Conservation (phyloP, 2,888 invertebrate species). For the Boloria selene region DNA sequence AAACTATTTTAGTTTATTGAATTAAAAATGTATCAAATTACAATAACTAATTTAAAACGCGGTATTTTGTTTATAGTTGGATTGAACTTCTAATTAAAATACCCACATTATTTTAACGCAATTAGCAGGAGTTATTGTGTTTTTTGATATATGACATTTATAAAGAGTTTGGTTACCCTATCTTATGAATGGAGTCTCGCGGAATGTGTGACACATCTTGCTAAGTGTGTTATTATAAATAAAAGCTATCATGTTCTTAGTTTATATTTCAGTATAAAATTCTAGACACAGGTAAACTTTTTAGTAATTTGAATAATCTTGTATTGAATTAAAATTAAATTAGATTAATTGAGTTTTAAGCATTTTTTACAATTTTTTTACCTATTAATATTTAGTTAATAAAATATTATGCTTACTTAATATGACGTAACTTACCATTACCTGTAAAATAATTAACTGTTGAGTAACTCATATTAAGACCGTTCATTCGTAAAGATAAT, state of each 20-base stretch:
- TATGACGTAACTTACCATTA: background rate
- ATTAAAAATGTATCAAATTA: too few species aligned
- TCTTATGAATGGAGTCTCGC: constrained; percentile 1
- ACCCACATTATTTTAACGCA: too few species aligned
- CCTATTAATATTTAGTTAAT: too few species aligned
- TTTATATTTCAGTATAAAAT: background rate
- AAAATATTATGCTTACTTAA: too few species aligned
- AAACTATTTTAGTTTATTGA: too few species aligned
- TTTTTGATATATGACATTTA: too few species aligned
- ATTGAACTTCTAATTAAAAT: too few species aligned
- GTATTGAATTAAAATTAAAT: background rate
- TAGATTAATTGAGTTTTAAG: background rate
- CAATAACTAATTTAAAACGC: too few species aligned
- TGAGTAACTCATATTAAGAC: background rate
- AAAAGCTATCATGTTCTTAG: background rate
- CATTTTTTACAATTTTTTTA: too few species aligned
- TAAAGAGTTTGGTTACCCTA: constrained; percentile 14
- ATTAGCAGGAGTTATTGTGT: too few species aligned
- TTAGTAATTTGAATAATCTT: background rate
- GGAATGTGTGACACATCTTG: constrained; percentile 9
- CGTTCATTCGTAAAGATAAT: constrained; percentile 6
- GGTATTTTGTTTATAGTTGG: too few species aligned
- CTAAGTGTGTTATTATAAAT: background rate
- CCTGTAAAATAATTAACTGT: constrained; percentile 1
- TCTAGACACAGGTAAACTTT: constrained; percentile 13